These are phyloP conservation scores for Rhea pennata DNA, from an alignment of 2,113 vertebrate species.

Conservation along the genomic window DNA sequence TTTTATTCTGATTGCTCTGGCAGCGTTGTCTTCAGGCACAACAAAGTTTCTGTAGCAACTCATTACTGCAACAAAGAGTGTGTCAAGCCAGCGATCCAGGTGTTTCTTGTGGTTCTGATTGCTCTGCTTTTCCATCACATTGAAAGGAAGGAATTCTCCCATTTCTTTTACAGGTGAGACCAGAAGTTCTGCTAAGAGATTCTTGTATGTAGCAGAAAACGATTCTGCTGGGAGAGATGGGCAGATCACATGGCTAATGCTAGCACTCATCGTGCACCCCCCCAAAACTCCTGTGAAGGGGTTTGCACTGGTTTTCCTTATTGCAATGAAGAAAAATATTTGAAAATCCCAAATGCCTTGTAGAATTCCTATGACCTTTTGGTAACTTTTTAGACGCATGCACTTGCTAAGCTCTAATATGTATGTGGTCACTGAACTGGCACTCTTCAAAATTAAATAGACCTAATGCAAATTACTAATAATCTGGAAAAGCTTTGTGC, in stretches of 20 bases:
- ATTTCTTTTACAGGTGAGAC: neutral
- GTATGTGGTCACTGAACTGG: conserved; percentile 57
- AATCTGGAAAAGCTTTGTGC: conserved; percentile 62
- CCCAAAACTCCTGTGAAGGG: neutral
- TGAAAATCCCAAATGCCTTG: conserved; percentile 43
- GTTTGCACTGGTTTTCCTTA: neutral
- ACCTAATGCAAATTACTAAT: conserved; percentile 63
- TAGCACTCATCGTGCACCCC: neutral
- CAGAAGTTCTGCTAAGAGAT: neutral
- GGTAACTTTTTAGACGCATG: conserved; percentile 57
- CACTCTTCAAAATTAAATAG: conserved; percentile 65
- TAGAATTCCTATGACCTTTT: conserved; percentile 66
- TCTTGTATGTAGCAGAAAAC: neutral
- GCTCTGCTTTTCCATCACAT: neutral
- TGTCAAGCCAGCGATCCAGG: neutral
- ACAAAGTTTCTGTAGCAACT: neutral
- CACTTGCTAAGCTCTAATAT: conserved; percentile 50
- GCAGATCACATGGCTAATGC: rapidly evolving
- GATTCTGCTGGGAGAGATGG: neutral
- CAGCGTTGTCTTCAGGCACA: neutral
- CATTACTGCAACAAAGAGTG: rapidly evolving
- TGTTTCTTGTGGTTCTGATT: neutral
- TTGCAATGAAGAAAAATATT: conserved; percentile 23
- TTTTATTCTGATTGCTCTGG: neutral
- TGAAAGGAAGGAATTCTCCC: neutral